These are phyloP conservation scores for Lepilemur ruficaudatus DNA, from an alignment of 2,797 vertebrate species.

Conservation along the genomic window DNA sequence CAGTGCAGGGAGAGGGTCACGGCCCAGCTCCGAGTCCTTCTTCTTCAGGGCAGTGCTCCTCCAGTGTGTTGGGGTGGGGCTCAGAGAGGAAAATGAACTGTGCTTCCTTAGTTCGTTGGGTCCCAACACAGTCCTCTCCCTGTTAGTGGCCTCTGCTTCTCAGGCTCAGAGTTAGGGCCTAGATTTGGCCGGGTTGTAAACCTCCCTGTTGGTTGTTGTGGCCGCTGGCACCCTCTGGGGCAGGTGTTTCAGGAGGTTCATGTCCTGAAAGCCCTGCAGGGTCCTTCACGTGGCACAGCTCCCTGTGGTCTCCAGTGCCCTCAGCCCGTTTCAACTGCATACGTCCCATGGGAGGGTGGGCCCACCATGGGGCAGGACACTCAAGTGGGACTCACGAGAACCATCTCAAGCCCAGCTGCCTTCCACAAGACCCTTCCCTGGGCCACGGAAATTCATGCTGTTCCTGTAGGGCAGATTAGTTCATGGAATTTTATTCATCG, in stretches of 20 bases:
- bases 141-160: neutral
- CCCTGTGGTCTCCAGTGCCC: neutral
- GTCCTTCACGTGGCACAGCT: rapidly evolving
- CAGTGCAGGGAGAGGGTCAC: neutral
- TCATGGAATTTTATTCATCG: neutral
- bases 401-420: neutral
- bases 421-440: neutral
- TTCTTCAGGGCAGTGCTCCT: no score
- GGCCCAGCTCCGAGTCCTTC: neutral
- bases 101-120: neutral
- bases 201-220: neutral
- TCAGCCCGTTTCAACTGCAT: rapidly evolving
- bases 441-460: rapidly evolving
- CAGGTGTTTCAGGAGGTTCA: neutral
- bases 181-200: neutral
- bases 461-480: neutral
- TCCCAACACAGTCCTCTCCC: neutral
- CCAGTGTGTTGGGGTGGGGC: neutral
- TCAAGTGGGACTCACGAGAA: neutral
- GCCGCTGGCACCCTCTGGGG: no score
- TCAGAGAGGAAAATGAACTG: neutral
- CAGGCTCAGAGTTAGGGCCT: neutral
- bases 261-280: neutral
- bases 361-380: no score
- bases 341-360: neutral